Base-by-base conservation (phyloP, 2,888 invertebrate genomes). In the Dolichomitus sp. region DNA sequence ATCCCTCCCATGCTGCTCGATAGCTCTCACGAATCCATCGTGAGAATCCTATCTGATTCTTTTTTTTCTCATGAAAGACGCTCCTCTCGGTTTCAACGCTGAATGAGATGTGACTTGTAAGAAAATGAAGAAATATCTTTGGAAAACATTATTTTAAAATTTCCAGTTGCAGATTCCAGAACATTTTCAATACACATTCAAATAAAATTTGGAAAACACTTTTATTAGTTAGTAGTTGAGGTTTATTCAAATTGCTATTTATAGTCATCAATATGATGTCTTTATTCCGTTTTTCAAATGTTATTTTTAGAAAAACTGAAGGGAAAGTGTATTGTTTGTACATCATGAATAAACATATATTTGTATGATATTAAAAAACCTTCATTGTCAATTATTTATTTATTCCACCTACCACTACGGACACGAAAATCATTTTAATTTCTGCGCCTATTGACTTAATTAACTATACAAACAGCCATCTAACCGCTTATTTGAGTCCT, bases 1-100 rank as follows among this genome's bases (percentile, higher is more conserved):
- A 75, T 78, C 78, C 76, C 61, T 77, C 80, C 61, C 19, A 3
- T 11, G 19, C 19, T 37, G 17, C 11, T 61, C 59, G 40, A 61
- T 61, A 19, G 7, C 17, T 61, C 30, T 30, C 59, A 14, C 0
- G n/a, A 72, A 72, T 78, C 73, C 69, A 65, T 80, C 63, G 74
- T 74, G n/a, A n/a, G n/a, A n/a, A n/a, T n/a, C n/a, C n/a, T 17
- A 17, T 59, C 63, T 12, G 40, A 42, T 40, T 63, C n/a, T 40
- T 63, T 40, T 63, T 42, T n/a, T 42, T 42, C 42, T 45, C 45
- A n/a, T 27, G 19, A 23, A 14, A n/a, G 23, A 12, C 17, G 14
- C 1, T 19, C 33, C 19, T 0, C 11, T 37, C 9, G 2, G 19
- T 40, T 61, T 40, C 33, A 19, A 19, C 27, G 17, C 37, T 4